Percentiles rank a stretch among this genome's conserved stretches.
Evolutionary conservation across 2,888 invertebrate species (phyloP).

Genomic region (Drosophila buzzatii): DNA sequence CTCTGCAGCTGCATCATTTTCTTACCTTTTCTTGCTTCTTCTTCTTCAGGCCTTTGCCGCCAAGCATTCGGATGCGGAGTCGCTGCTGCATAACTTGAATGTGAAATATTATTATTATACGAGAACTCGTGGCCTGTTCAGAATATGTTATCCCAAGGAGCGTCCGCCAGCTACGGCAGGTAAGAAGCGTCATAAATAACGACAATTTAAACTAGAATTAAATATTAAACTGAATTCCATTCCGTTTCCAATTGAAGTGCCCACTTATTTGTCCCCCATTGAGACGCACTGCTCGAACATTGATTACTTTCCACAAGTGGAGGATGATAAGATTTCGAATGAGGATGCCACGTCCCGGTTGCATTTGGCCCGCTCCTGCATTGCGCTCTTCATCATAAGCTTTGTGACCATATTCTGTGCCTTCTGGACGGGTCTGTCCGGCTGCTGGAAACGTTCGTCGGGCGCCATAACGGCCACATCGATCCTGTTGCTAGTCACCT

Average conservation of each 20-base stretch:
- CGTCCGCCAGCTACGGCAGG: conserved; percentile 90
- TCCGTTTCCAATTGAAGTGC: conserved; percentile 87
- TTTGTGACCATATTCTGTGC: conserved; percentile 96
- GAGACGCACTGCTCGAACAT: conserved; percentile 98
- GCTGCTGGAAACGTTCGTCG: conserved; percentile 98
- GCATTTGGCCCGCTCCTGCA: conserved; percentile 95
- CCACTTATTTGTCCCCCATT: conserved; percentile 95
- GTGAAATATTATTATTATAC: conserved; percentile 95
- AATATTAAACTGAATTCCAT: not conserved
- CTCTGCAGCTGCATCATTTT: not conserved
- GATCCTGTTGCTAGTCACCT: conserved; percentile 88
- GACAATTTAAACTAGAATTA: too few relatives aligned
- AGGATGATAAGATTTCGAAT: conserved; percentile 83
- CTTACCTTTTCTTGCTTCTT: not conserved
- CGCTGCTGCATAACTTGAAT: conserved; percentile 92
- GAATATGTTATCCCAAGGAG: conserved; percentile 97
- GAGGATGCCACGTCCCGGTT: conserved; percentile 93
- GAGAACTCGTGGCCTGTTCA: conserved; percentile 96
- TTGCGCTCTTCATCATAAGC: conserved; percentile 96
- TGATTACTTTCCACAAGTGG: conserved; percentile 92
- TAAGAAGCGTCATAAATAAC: conserved; percentile 85
- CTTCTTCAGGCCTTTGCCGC: conserved; percentile 89
- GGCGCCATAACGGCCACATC: conserved; percentile 97
- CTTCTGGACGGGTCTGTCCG: conserved; percentile 97
- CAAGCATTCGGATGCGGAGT: conserved; percentile 89